These are phyloP conservation scores for Perca schrenkii DNA, from an alignment of 2,113 vertebrate species.

Conservation along the genomic window DNA sequence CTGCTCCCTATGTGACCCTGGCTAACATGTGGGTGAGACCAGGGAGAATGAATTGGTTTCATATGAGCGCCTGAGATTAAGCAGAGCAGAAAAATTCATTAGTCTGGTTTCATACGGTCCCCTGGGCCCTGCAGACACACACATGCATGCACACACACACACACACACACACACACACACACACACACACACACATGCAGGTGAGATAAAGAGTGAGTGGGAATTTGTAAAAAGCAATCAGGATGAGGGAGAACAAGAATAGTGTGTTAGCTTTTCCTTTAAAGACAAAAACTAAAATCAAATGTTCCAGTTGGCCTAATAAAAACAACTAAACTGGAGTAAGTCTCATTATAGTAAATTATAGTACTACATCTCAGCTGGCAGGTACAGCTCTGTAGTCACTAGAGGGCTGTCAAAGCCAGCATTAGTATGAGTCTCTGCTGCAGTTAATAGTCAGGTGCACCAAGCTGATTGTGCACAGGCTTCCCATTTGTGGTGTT, in stretches of 20 bases:
- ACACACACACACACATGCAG: conserved; percentile 12
- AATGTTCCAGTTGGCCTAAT: conserved; percentile 37
- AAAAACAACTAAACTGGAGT: conserved; percentile 26
- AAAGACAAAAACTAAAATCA: conserved; percentile 10
- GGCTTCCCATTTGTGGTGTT: conserved; percentile 56
- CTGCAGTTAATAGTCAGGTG: conserved; percentile 61
- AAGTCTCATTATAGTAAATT: conserved; percentile 57
- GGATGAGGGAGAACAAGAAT: conserved; percentile 36
- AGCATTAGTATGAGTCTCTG: conserved; percentile 3
- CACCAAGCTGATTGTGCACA: conserved; percentile 30
- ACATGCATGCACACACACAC: background rate
- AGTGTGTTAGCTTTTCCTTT: conserved; percentile 15
- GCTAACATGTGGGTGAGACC: conserved; percentile 47
- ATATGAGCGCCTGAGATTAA: conserved; percentile 45
- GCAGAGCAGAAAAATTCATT: conserved; percentile 60
- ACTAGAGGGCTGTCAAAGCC: conserved; percentile 76
- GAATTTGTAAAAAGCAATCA: conserved; percentile 41
- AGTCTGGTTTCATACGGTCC: conserved; percentile 52
- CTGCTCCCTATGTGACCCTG: conserved; percentile 56
- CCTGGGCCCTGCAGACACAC: conserved; percentile 18
- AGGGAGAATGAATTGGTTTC: conserved; percentile 51
- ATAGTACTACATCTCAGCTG: conserved; percentile 44
- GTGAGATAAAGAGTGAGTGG: conserved; percentile 1
- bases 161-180: background rate
- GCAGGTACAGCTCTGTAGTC: conserved; percentile 65